Percentiles rank a stretch among this genome's conserved stretches.
Evolutionary conservation across 1,140 invertebrate genomes (phyloP).

Genomic region (Copidosoma floridanum): DNA sequence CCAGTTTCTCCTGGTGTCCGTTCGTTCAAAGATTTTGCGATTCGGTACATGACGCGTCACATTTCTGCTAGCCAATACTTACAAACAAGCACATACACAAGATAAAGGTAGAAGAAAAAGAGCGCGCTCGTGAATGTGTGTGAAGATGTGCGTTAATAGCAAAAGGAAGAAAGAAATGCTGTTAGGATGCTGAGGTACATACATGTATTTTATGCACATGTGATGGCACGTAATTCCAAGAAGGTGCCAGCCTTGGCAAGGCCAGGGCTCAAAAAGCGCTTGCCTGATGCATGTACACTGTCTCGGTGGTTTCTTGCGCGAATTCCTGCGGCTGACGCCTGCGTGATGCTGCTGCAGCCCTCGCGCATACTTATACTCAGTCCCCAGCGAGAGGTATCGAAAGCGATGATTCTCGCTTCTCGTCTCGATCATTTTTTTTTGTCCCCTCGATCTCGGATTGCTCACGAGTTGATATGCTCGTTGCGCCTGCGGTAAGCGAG

Average conservation of each 20-base stretch:
- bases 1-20: no score
- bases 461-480: no score
- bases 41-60: slow-evolving; percentile 27
- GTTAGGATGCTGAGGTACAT: neutral
- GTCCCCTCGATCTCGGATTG: no score
- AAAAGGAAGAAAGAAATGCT: neutral
- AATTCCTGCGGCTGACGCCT: slow-evolving; percentile 33
- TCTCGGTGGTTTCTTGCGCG: slow-evolving; percentile 36
- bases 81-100: neutral
- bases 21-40: no score
- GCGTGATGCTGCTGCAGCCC: neutral
- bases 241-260: slow-evolving; percentile 45
- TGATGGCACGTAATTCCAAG: slow-evolving; percentile 34
- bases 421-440: no score
- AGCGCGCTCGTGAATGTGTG: no score
- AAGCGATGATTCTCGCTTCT: no score
- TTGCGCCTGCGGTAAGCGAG: no score
- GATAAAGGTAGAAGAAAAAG: neutral
- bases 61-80: neutral
- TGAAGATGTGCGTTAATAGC: neutral
- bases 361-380: neutral
- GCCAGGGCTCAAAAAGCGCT: slow-evolving; percentile 39
- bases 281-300: no score
- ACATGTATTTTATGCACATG: no score
- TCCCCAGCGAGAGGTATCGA: neutral